A percentile compares a stretch with the other conserved stretches of the same genome.
Evolutionary conservation across 2,113 vertebrate genomes (phyloP).

Genomic region (Lucifuga dentata): DNA sequence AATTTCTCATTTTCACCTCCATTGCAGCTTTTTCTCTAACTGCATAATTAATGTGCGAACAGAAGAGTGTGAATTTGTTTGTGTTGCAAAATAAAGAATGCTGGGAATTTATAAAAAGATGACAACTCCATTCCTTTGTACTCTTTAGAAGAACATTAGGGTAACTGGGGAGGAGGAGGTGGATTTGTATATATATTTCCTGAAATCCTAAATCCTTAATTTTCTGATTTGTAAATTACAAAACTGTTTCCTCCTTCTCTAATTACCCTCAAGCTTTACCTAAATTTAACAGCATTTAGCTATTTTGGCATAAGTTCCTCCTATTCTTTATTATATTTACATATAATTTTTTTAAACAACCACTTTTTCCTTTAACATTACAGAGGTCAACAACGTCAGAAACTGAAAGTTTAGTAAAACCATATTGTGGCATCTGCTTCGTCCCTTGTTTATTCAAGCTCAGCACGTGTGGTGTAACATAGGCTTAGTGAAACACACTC

Average conservation of each 20-base stretch:
- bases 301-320: not conserved
- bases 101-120: slow-evolving; percentile 61
- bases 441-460: slow-evolving; percentile 46
- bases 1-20: slow-evolving; percentile 87
- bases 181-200: slow-evolving; percentile 2
- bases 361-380: too few species aligned
- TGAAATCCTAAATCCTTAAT: not conserved
- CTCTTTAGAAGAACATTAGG: slow-evolving; percentile 44
- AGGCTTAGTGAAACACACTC: slow-evolving; percentile 21
- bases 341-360: too few species aligned
- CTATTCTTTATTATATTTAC: not conserved
- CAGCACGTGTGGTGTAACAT: slow-evolving; percentile 39
- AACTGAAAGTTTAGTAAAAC: not conserved
- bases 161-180: slow-evolving; percentile 19
- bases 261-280: not conserved
- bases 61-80: slow-evolving; percentile 85
- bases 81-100: slow-evolving; percentile 78
- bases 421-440: not conserved
- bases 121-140: slow-evolving; percentile 54
- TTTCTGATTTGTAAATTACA: not conserved
- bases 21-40: slow-evolving; percentile 83
- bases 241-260: not conserved
- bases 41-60: slow-evolving; percentile 87
- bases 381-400: not conserved
- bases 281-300: not conserved